A percentile compares a stretch with the other conserved stretches of the same genome.
phyloP scores from a whole-genome alignment of 2,888 invertebrate genomes.

The Synanthedon vespiformis region DNA sequence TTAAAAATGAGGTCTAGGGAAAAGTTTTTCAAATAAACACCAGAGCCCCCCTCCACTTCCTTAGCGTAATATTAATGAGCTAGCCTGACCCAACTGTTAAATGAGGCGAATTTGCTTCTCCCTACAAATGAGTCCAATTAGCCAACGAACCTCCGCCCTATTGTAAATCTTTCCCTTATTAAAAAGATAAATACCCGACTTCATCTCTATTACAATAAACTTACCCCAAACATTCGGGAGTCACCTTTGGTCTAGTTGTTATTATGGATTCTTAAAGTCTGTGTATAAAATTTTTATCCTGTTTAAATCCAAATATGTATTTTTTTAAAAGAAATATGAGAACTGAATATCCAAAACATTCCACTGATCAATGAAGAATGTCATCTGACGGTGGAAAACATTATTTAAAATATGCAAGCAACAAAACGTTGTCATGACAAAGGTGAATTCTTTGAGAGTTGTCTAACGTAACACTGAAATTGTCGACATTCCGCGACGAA shows the following conservation, averaged over 20 bases:
- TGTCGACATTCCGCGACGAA: conserved; percentile 18
- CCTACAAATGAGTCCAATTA: conserved; percentile 11
- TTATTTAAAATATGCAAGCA: conserved; percentile 6
- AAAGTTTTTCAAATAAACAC: conserved; percentile 3
- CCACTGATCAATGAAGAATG: conserved; percentile 1
- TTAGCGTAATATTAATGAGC: conserved; percentile 6
- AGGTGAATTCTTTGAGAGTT: conserved; percentile 21
- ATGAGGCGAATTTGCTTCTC: conserved; percentile 2
- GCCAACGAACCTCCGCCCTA: conserved; percentile 2
- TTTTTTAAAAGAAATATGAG: too few species aligned
- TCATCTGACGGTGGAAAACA: too few species aligned
- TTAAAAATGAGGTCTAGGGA: not conserved
- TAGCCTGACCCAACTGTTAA: conserved; percentile 2
- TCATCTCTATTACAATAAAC: not conserved
- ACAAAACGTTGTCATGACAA: conserved; percentile 20
- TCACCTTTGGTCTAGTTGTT: too few species aligned
- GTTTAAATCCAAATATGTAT: too few species aligned
- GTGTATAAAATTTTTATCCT: too few species aligned
- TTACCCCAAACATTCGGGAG: too few species aligned
- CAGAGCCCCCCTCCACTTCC: conserved; percentile 1
- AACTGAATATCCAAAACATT: too few species aligned
- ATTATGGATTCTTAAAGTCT: too few species aligned
- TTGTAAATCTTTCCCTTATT: conserved; percentile 4
- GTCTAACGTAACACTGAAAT: conserved; percentile 14
- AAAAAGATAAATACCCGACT: conserved; percentile 3